These are phyloP conservation scores for Elgaria multicarinata DNA, from an alignment of 2,113 vertebrate species.

Conservation along the genomic window DNA sequence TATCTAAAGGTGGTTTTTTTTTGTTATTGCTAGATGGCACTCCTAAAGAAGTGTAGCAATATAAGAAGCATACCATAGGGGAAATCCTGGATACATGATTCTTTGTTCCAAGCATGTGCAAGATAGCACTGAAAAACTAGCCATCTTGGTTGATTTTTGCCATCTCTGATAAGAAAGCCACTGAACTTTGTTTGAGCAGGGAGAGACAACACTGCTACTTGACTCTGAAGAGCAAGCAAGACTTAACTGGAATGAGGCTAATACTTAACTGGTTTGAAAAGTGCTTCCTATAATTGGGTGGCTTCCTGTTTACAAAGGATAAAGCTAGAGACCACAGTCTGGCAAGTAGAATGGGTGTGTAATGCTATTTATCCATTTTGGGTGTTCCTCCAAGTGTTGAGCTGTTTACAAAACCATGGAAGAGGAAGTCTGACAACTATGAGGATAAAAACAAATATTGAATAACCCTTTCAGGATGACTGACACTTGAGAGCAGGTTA, in stretches of 20 bases:
- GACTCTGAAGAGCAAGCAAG: neutral
- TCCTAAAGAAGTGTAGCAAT: neutral
- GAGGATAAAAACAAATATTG: slow-evolving; percentile 6
- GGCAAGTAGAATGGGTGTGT: neutral
- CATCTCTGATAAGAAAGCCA: rapidly evolving
- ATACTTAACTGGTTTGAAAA: neutral
- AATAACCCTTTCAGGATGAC: neutral
- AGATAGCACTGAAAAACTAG: neutral
- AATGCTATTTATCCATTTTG: neutral
- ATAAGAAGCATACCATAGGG: neutral
- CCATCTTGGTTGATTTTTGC: neutral
- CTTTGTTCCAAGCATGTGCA: neutral
- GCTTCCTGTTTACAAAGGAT: neutral
- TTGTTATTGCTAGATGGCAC: neutral
- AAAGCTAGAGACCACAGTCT: neutral
- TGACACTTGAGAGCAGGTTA: neutral
- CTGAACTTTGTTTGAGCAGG: neutral
- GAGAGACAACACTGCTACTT: neutral
- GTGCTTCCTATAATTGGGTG: neutral
- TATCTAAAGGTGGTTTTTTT: neutral
- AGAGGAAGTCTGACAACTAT: slow-evolving; percentile 6
- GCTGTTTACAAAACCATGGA: neutral
- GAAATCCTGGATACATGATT: neutral
- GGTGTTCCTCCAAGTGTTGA: neutral
- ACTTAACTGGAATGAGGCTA: neutral